Evolutionary conservation across 1,140 invertebrate genomes (phyloP).

Genomic region (Monomorium pharaonis): DNA sequence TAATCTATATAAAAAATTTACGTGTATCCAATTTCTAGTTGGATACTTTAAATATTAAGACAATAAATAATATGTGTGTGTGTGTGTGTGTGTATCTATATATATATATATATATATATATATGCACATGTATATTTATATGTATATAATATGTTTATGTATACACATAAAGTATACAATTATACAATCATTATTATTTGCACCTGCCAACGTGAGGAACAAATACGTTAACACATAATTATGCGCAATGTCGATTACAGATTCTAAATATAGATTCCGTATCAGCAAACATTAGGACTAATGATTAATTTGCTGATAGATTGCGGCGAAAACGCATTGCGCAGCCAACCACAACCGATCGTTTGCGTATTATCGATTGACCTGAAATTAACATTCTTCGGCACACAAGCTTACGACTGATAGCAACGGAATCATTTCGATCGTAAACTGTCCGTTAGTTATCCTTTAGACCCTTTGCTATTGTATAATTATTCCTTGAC

Average conservation of each 20-base stretch:
- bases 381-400: constrained; percentile 1
- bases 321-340: constrained; percentile 27
- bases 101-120: no score
- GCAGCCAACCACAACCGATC: not conserved
- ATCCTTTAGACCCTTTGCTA: not conserved
- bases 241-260: not conserved
- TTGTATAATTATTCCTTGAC: no score
- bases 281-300: constrained; percentile 6
- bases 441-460: not conserved
- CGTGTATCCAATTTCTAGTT: not conserved
- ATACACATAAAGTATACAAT: no score
- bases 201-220: not conserved
- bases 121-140: no score
- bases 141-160: no score
- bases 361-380: constrained; percentile 11
- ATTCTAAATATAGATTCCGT: not conserved
- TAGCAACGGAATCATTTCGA: not conserved
- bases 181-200: not conserved
- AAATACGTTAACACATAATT: not conserved
- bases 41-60: not conserved
- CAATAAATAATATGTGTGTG: not conserved
- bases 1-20: not conserved
- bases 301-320: constrained; percentile 38
- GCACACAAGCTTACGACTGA: not conserved
- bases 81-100: no score